Percentiles rank a stretch among this genome's conserved stretches.
phyloP scores from a whole-genome alignment of 2,797 vertebrate genomes.

The Limnodromus scolopaceus region DNA sequence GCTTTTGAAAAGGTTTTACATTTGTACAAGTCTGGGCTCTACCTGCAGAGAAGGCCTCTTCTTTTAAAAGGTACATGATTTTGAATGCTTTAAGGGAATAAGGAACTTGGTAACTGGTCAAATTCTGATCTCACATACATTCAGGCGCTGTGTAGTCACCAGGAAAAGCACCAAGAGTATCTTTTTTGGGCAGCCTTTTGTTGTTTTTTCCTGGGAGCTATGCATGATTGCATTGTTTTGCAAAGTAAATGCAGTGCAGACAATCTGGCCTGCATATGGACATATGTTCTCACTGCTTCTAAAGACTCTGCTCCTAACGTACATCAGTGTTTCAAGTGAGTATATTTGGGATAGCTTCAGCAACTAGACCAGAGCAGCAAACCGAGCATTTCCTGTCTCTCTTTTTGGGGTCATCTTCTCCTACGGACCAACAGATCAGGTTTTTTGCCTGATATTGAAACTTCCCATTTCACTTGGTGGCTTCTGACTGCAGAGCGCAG shows the following conservation, averaged over 20 bases:
- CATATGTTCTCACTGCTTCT: neutral
- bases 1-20: constrained; percentile 89
- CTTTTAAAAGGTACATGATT: constrained; percentile 79
- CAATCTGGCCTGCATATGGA: neutral
- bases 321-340: neutral
- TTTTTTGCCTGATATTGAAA: neutral
- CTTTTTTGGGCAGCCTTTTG: neutral
- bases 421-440: neutral
- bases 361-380: neutral
- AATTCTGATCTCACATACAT: neutral
- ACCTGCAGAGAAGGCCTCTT: constrained; percentile 79
- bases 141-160: neutral
- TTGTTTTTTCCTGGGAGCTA: neutral
- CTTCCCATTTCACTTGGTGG: neutral
- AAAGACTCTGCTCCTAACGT: neutral
- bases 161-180: neutral
- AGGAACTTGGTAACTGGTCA: neutral
- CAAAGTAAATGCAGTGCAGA: neutral
- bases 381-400: neutral
- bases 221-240: neutral
- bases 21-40: constrained; percentile 89
- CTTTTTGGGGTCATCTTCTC: neutral
- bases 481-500: neutral
- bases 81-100: neutral
- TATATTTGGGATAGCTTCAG: neutral